Evolutionary conservation across 1,140 invertebrate species (phyloP), one percentile per base, ranked within the genome.

Genomic region (Lutraria rhynchaena): DNA sequence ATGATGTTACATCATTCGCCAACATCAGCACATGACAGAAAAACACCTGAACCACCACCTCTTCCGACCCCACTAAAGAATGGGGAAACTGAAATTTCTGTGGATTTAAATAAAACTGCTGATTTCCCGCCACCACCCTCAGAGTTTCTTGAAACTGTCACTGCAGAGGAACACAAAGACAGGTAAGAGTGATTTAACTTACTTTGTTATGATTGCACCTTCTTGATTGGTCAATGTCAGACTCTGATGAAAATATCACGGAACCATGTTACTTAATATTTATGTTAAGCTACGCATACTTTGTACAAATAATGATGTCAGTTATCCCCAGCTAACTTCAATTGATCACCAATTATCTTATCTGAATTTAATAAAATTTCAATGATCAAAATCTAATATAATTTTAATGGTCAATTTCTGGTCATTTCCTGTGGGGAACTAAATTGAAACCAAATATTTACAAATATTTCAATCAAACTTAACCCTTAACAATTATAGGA

Each of bases 41-140:
- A 44, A 22, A 63, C 61, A 33, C 75, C 86, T 2, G 82, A 84
- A 31, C 74, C 84, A 9, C 83, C 86, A 4, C 81, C 82, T n/a
- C 73, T 83, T 27, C 82, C 87, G 2, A 78, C 84, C 13, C 81
- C 83, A 55, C 35, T 84, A 46, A 85, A 85, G 41, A 82, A 87
- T 51, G 74, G 69, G 35, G 84, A 63, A 44, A 80, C 75, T 37
- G 86, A 81, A 74, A 76, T 69, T 31, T 33, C 37, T 53, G 73
- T 80, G 27, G 65, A 57, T 17, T 27, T 75, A 17, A 61, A 74
- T 31, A 31, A n/a, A 27, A 83, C 61, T 27, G 76, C 76, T 44
- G 86, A 89, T 7, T 83, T 87, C 41, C 85, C 88, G 44, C 85
- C 86, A 3, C 86, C 86, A 31, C 85, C 86, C 19, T 74, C 83